phyloP scores from a whole-genome alignment of 1,140 invertebrate species.

The Hycleus cichorii region DNA sequence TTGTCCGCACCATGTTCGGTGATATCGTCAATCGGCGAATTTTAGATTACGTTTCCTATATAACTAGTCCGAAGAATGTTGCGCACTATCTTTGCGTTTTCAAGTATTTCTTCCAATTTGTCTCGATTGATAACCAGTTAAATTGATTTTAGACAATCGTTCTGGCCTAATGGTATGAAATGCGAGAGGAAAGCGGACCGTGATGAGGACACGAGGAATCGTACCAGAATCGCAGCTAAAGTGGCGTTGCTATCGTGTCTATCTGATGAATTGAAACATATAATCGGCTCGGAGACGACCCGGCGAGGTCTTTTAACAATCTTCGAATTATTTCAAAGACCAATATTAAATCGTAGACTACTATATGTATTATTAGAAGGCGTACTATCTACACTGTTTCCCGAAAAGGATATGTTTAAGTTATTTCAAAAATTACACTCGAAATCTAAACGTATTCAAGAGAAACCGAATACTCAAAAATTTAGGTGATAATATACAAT shows the following conservation, averaged over 20 bases:
- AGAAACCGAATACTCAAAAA: conserved; percentile 8
- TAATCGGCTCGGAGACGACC: conserved; percentile 86
- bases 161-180: conserved; percentile 69
- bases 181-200: conserved; percentile 55
- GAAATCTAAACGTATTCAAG: conserved; percentile 37
- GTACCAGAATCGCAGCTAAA: conserved; percentile 80
- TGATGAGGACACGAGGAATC: conserved; percentile 64
- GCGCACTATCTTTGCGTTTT: conserved; percentile 81
- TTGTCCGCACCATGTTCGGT: conserved; percentile 74
- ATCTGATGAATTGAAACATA: conserved; percentile 82
- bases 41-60: conserved; percentile 80
- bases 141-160: conserved; percentile 52
- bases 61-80: conserved; percentile 84
- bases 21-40: conserved; percentile 86
- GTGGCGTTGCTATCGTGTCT: conserved; percentile 71
- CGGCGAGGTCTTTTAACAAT: conserved; percentile 78
- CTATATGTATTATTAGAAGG: conserved; percentile 83
- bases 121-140: too few relatives aligned
- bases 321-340: conserved; percentile 82
- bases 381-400: conserved; percentile 67
- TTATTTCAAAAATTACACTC: conserved; percentile 62
- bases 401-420: conserved; percentile 58
- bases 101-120: conserved; percentile 50
- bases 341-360: conserved; percentile 76
- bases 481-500: conserved; percentile 2